Evolutionary conservation across 2,113 vertebrate species (phyloP).

Genomic region (Atrichornis clamosus): DNA sequence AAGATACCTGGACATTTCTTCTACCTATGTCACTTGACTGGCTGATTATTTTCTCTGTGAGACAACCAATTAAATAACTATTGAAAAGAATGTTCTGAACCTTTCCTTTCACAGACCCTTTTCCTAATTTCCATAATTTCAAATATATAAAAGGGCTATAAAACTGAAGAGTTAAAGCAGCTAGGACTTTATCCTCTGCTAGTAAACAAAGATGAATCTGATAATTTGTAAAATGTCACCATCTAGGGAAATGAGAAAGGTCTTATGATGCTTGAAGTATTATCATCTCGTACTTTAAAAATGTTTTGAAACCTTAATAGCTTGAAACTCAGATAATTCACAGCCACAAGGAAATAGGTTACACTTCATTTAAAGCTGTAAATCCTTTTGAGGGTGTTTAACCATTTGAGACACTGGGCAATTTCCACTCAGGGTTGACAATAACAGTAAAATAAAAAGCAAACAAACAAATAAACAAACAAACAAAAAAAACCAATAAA

Average conservation of each 20-base stretch:
- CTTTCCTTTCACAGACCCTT: background rate
- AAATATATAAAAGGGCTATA: background rate
- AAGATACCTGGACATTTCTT: background rate
- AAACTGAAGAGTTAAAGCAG: background rate
- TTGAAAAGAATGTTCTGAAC: background rate
- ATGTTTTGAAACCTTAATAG: background rate
- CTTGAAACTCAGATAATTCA: background rate
- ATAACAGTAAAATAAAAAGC: background rate
- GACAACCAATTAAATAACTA: background rate
- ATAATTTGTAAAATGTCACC: background rate
- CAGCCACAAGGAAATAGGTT: background rate
- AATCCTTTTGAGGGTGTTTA: background rate
- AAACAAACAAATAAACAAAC: background rate
- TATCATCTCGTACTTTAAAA: background rate
- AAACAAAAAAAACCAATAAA: background rate
- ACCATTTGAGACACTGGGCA: background rate
- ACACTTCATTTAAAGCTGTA: background rate
- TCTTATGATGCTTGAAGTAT: background rate
- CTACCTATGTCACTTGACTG: background rate
- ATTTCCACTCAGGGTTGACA: background rate
- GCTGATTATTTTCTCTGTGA: background rate
- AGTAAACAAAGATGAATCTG: constrained; percentile 6
- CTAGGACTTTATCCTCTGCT: background rate
- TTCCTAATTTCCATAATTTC: background rate
- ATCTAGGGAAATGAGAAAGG: background rate